Evolutionary conservation across 2,113 vertebrate genomes (phyloP), one percentile per base, ranked within the genome.

Genomic region (Perccottus glenii): DNA sequence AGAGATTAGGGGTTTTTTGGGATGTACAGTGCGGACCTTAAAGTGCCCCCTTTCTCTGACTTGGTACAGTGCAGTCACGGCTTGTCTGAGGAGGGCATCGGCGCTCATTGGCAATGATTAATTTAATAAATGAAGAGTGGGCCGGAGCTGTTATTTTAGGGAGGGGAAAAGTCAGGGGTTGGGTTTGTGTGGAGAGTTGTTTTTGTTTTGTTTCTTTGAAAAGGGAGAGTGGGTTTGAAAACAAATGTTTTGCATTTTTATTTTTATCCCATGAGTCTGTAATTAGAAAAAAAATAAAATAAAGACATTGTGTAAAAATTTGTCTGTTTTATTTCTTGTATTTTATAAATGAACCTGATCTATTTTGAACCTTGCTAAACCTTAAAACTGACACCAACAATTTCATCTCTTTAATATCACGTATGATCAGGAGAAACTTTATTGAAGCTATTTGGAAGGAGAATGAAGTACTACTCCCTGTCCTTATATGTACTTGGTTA

Each of bases 221-320:
- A 81, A 58, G 62, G 72, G 84, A 85, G 82, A 81, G 70, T 65
- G 87, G 86, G 87, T 88, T 85, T 81, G 78, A 80, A 83, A 44
- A 84, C 15, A 76, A 83, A 82, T 82, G 78, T 88, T 92, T 92
- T 89, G 80, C 74, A 79, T 88, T 92, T 91, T 93, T 87, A 90
- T 93, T 94, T 93, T 93, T 92, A 94, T 91, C 86, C 90, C 91
- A 92, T 92, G 83, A 92, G 88, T 92, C 89, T 94, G 93, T 94
- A 92, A 92, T 93, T 92, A 92, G 86, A 89, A 87, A 83, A 82
- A 81, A 89, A 27, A 27, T 2, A 88, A 87, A 90, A 93, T 89
- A 91, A 93, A 93, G 89, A 92, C 86, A 88, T 93, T 92, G 90
- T 93, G 90, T 92, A 90, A 93, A 93, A 93, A 92, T 87, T 38